Conservation (phyloP, 2,113 vertebrate genomes). For the Ctenomys sociabilis region DNA sequence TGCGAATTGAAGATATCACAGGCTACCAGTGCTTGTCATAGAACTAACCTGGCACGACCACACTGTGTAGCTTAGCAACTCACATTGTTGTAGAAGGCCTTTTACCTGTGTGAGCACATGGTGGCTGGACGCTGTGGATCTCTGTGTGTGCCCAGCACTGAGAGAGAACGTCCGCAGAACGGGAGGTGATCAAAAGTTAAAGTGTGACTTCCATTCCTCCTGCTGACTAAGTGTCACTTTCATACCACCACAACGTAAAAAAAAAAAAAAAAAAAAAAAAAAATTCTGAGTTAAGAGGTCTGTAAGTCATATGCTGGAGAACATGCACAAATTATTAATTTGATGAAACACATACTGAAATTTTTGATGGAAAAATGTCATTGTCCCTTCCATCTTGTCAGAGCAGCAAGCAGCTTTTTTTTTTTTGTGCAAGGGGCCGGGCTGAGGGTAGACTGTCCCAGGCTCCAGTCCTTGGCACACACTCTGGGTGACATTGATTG, state of each 20-base stretch:
- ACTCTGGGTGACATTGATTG: background rate
- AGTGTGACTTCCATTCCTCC: background rate
- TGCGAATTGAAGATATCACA: background rate
- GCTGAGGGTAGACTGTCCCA: too few species aligned
- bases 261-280: too few species aligned
- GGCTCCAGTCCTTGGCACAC: background rate
- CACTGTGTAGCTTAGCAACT: background rate
- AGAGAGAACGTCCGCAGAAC: background rate
- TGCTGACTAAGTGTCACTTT: background rate
- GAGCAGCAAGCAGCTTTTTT: background rate
- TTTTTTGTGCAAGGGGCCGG: background rate
- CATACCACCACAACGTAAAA: background rate
- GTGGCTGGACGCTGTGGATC: background rate
- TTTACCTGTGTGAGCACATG: background rate
- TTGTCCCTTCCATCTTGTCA: slow-evolving; percentile 4
- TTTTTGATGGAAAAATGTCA: background rate
- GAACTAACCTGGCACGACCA: background rate
- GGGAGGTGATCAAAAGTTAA: background rate
- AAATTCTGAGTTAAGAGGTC: background rate
- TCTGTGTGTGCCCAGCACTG: background rate
- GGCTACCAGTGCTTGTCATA: background rate
- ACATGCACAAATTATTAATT: background rate
- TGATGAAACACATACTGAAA: background rate
- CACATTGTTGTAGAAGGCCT: background rate
- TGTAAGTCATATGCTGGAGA: background rate